Percentiles rank a stretch among this genome's conserved stretches.
phyloP scores from a whole-genome alignment of 1,140 invertebrate species.

The Sarcophaga peregrina region DNA sequence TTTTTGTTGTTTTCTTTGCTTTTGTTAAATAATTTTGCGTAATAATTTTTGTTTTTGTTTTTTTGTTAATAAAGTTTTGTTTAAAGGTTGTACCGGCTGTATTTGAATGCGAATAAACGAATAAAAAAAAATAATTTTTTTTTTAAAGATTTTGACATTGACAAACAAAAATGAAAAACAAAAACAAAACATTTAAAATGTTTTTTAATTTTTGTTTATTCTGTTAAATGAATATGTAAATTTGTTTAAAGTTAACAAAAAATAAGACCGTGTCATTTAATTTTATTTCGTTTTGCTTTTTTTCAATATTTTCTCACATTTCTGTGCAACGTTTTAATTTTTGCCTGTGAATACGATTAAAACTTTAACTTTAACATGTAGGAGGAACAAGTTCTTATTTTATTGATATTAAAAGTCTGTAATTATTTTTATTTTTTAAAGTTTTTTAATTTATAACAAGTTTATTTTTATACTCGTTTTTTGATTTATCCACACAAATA shows the following conservation, averaged over 20 bases:
- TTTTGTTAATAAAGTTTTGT: background rate
- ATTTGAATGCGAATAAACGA: background rate
- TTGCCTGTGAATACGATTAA: no score
- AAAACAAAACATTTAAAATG: background rate
- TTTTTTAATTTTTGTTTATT: background rate
- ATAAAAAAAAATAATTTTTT: background rate
- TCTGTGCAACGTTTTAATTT: background rate
- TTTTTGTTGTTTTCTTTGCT: no score
- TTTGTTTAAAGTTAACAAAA: background rate
- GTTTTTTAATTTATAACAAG: background rate
- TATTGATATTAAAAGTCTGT: background rate
- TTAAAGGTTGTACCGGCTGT: background rate
- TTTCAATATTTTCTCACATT: background rate
- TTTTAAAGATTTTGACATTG: background rate
- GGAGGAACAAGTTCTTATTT: constrained; percentile 20
- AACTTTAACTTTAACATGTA: background rate
- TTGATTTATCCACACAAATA: background rate
- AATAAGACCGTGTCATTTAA: background rate
- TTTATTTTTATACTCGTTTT: constrained; percentile 1
- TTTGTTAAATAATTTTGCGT: constrained; percentile 14
- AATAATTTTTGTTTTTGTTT: constrained; percentile 10
- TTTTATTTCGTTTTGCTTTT: background rate
- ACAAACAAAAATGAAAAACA: background rate
- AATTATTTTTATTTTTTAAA: background rate
- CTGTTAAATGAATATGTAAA: background rate